Evolutionary conservation across 2,113 vertebrate species (phyloP), one percentile per base, ranked within the genome.

Genomic region (Propithecus coquereli): DNA sequence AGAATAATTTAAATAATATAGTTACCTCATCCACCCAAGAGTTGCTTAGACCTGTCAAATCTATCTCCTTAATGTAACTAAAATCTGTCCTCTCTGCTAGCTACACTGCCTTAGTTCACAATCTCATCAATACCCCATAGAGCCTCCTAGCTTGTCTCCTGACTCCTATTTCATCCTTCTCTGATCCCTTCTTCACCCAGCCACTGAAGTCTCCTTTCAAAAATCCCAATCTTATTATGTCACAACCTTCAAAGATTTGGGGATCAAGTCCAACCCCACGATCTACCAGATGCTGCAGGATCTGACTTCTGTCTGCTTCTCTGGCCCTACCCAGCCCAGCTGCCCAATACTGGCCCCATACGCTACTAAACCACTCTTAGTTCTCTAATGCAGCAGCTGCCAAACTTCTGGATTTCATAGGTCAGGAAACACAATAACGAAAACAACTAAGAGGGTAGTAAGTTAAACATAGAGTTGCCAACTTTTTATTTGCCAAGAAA

Each of bases 1-100:
- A 94, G 54, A 57, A 76, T 93, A 96, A 90, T 81, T 95, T 86
- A 90, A 94, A 73, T 79, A 90, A 63, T 71, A 37, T 57, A 74
- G 82, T 76, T 57, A 47, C 30, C 18, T 63, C 66, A 73, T 84
- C 85, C 59, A 74, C 40, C 52, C 73, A 94, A 8, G 10, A 91
- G 65, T 22, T 88, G 61, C 32, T 57, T 47, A 90, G 10, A 57
- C 12, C 92, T 63, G 47, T 76, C 84, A 90, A 37, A 37, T 85
- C 65, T 30, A 22, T 12, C 76, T 89, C 71, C n/a, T 65, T 61
- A 65, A 57, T 37, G 11, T 74, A 20, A 77, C 23, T 45, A 43
- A 47, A 57, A 70, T 18, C 50, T 22, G 1, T 61, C 47, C 80
- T 80, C 25, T 77, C 22, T 34, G 52, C 43, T 57, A 6, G 23